Evolutionary conservation across 2,113 vertebrate species (phyloP), one percentile per base, ranked within the genome.

Genomic region (Erinaceus europaeus): DNA sequence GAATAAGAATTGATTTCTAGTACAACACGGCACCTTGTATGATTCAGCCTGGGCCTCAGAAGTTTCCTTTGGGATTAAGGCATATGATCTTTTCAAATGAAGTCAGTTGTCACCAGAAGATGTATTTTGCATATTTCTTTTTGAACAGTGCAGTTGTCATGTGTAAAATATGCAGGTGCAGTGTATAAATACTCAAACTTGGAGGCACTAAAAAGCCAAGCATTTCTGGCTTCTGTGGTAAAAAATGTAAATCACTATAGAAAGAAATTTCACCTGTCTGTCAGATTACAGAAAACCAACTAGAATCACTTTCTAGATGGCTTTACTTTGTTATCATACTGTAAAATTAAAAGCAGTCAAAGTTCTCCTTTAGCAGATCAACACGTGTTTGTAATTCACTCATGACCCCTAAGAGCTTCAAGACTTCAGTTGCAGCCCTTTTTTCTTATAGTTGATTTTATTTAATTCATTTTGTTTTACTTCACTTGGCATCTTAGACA

Each of bases 181-280:
- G 46, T 64, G 5, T 61, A 64, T 67, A 90, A 85, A 85, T 86
- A 80, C 69, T 74, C 36, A 88, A 93, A 83, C 9, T 27, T n/a
- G 29, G 27, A 88, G 21, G 59, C 5, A 52, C 75, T 42, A 52
- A 73, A 84, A 88, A 4, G 20, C 36, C 7, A 69, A 80, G 2
- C 3, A 17, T 53, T 83, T 9, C 3, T 85, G 50, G 91, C 27
- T 67, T 23, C 59, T 20, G 4, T 13, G 8, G n/a, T 14, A 76
- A 38, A 64, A 84, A 62, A 86, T 53, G 38, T 9, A 8, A 65
- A 55, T 78, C 3, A 4, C 2, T 68, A 48, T n/a, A 50, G 6
- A 77, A 64, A 50, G 23, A 91, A 71, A 79, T 32, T 69, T 52
- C 73, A 69, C 8, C 44, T 5, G 4, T 40, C 0, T n/a, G 0